Evolutionary conservation across 2,888 invertebrate species (phyloP).

Genomic region (Tiphia femorata): DNA sequence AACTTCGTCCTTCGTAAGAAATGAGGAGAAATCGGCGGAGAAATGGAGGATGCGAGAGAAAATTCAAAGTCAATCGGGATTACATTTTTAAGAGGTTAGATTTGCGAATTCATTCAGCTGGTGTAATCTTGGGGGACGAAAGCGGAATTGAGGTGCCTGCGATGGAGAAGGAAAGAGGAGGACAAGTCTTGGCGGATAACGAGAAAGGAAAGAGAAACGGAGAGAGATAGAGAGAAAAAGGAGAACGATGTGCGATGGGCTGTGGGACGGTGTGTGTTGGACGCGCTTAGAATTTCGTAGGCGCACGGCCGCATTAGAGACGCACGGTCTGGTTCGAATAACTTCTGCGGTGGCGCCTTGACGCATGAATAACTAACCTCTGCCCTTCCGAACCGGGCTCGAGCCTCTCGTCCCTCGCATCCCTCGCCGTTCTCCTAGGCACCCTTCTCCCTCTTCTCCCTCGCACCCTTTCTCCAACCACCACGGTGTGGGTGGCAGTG

Average conservation of each 20-base stretch:
- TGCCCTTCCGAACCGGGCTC: slow-evolving; percentile 50
- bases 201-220: slow-evolving; percentile 8
- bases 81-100: no score
- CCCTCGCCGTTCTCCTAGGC: no score
- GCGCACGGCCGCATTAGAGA: slow-evolving; percentile 48
- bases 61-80: no score
- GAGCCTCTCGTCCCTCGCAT: no score
- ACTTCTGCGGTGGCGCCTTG: slow-evolving; percentile 62
- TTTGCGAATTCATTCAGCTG: no score
- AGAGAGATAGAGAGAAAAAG: slow-evolving; percentile 1
- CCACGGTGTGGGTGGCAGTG: slow-evolving; percentile 60
- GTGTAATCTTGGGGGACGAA: neutral
- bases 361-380: slow-evolving; percentile 65
- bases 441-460: no score
- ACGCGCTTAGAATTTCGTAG: slow-evolving; percentile 43
- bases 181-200: neutral
- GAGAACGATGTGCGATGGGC: no score
- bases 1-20: no score
- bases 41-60: no score
- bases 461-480: no score
- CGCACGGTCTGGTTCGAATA: slow-evolving; percentile 62
- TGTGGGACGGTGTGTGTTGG: no score
- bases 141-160: neutral
- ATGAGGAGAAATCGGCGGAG: no score
- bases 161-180: neutral